Evolutionary conservation across 2,113 vertebrate species (phyloP).

Genomic region (Mesoclemmys tuberculata): DNA sequence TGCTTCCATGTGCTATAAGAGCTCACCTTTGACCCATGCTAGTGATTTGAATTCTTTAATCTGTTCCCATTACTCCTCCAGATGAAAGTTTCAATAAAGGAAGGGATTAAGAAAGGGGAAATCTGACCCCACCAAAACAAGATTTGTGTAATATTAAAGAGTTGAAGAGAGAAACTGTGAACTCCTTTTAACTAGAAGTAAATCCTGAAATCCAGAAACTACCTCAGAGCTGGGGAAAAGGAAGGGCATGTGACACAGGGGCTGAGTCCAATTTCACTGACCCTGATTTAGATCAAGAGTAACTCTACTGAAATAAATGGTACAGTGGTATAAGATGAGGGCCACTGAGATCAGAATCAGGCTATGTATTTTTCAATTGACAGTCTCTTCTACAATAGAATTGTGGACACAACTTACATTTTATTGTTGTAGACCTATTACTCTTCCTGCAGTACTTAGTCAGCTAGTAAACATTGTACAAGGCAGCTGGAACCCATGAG

Average conservation of each 20-base stretch:
- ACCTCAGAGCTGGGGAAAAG: background rate
- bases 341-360: fast-evolving
- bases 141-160: slow-evolving; percentile 45
- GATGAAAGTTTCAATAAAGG: slow-evolving; percentile 9
- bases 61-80: slow-evolving; percentile 52
- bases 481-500: background rate
- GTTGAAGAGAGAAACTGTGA: background rate
- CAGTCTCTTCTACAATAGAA: background rate
- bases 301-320: background rate
- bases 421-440: background rate
- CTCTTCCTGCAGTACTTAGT: background rate
- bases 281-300: background rate
- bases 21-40: background rate
- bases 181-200: background rate
- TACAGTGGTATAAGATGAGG: fast-evolving
- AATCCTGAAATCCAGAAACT: fast-evolving
- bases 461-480: background rate
- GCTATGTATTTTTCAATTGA: background rate
- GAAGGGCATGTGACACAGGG: background rate
- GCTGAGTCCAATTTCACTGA: background rate
- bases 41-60: slow-evolving; percentile 57
- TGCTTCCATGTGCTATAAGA: slow-evolving; percentile 20
- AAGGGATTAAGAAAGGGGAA: background rate
- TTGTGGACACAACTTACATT: background rate
- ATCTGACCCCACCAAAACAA: slow-evolving; percentile 15